A percentile compares a stretch with the other conserved stretches of the same genome.
Conservation (phyloP, 2,888 invertebrate genomes). For the Drosophila mayaguana region DNA sequence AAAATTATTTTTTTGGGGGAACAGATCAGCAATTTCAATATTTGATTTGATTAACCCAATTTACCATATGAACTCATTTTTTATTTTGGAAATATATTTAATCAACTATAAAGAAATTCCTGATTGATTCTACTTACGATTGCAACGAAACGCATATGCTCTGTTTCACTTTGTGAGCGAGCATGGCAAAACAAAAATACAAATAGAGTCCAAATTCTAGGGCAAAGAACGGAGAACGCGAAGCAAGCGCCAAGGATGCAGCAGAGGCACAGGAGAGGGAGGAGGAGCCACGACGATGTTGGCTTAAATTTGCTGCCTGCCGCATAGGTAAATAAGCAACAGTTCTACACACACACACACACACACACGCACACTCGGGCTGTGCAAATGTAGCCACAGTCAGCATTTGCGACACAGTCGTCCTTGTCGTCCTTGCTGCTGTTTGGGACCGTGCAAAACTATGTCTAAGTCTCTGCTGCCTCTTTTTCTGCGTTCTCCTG, state of each 20-base stretch:
- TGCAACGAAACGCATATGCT: background rate
- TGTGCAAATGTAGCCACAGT: slow-evolving; percentile 49
- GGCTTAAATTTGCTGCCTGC: slow-evolving; percentile 61
- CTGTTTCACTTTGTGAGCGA: background rate
- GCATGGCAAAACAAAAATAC: slow-evolving; percentile 32
- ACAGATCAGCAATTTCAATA: too few species aligned
- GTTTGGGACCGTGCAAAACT: slow-evolving; percentile 28
- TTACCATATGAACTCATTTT: too few species aligned
- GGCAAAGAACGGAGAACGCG: slow-evolving; percentile 20
- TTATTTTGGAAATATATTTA: too few species aligned
- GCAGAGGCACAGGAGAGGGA: background rate
- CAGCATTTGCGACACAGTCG: slow-evolving; percentile 47
- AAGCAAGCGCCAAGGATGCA: slow-evolving; percentile 35
- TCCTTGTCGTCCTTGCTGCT: slow-evolving; percentile 40
- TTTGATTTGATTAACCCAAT: too few species aligned
- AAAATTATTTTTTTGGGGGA: too few species aligned
- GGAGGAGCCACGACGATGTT: slow-evolving; percentile 30
- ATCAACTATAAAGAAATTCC: too few species aligned
- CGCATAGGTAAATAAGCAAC: slow-evolving; percentile 77
- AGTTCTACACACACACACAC: slow-evolving; percentile 37
- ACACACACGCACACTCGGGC: slow-evolving; percentile 12
- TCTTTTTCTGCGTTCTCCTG: background rate
- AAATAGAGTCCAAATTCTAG: slow-evolving; percentile 51
- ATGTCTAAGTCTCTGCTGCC: slow-evolving; percentile 21
- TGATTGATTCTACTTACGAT: too few species aligned